Evolutionary conservation across 2,113 vertebrate genomes (phyloP), one percentile per base, ranked within the genome.

Genomic region (Larimichthys crocea): DNA sequence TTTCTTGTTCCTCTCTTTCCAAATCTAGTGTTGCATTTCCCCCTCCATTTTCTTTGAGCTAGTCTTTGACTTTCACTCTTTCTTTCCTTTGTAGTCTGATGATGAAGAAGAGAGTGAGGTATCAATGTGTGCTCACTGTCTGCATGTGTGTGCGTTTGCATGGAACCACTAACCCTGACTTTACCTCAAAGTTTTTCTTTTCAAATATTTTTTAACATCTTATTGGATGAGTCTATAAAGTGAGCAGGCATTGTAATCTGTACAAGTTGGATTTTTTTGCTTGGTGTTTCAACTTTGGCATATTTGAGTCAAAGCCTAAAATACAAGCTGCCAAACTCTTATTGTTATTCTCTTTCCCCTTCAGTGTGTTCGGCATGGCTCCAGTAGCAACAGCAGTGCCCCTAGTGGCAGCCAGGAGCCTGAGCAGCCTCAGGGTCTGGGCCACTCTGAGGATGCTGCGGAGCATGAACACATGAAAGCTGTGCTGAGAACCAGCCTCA

Each of bases 401-500:
- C 94, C 96, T 0, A 73, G 94, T 0, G 91, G 87, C 0, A 83
- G 92, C 61, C 94, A 91, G 17, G 95, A 94, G 22, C 89, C 69
- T 67, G 95, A 96, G 90, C 94, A 95, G 88, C 94, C 94, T 24
- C 94, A 92, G 79, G 97, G 97, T 22, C 93, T 99, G 84, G 95
- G 95, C 74, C 97, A 98, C 0, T 93, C 96, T 0, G 97, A 97
- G 86, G 97, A 98, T 0, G 96, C 94, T 0, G 96, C 95, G 0
- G 97, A 99, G 84, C 98, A 99, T 0, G 97, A 98, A 91, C 92
- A 96, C 92, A 99, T 99, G 98, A 99, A 97, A 89, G 97, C 97
- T 0, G 96, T 99, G 67, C 93, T 99, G 90, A 97, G 96, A 79
- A 96, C 92, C 57, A 95, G 95, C 19, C 93, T 94, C 16, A 42